A percentile compares a stretch with the other conserved stretches of the same genome.
Evolutionary conservation across 2,113 vertebrate species (phyloP).

Genomic region (Colossoma macropomum): DNA sequence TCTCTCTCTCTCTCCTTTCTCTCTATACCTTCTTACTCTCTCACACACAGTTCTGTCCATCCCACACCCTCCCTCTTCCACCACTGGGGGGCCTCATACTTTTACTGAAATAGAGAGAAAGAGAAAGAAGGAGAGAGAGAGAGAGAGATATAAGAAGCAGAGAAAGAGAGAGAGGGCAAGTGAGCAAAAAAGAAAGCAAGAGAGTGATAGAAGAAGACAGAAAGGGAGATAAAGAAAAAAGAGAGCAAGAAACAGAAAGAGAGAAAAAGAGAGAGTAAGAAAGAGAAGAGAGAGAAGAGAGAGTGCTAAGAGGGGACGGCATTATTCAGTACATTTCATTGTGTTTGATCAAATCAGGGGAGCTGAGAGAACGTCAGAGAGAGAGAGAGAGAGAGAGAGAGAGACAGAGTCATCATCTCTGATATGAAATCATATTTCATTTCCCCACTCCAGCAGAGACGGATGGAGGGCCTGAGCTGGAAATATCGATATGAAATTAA

Average conservation of each 20-base stretch:
- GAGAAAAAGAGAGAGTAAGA: conserved; percentile 18
- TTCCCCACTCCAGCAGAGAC: conserved; percentile 5
- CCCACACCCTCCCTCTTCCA: conserved; percentile 40
- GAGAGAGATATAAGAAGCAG: too few relatives aligned
- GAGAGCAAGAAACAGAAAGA: background rate
- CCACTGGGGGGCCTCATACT: conserved; percentile 52
- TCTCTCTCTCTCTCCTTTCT: conserved; percentile 59
- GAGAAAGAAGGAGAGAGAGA: conserved; percentile 14
- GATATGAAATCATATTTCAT: conserved; percentile 53
- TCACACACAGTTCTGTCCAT: conserved; percentile 11
- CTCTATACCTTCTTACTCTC: conserved; percentile 37
- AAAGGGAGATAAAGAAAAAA: conserved; percentile 14
- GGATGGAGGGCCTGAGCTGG: background rate
- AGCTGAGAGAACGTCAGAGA: background rate
- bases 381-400: background rate
- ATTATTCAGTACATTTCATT: conserved; percentile 43
- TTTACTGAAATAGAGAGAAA: conserved; percentile 31
- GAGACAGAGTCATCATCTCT: conserved; percentile 16
- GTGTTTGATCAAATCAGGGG: conserved; percentile 46
- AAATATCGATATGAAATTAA: conserved; percentile 29
- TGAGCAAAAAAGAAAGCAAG: conserved; percentile 13
- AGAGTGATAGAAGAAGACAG: background rate
- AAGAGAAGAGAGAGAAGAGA: conserved; percentile 4
- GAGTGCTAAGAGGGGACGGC: background rate
- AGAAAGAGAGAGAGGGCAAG: background rate